Evolutionary conservation across 1,140 invertebrate genomes (phyloP).

Genomic region (Watersipora subatra): DNA sequence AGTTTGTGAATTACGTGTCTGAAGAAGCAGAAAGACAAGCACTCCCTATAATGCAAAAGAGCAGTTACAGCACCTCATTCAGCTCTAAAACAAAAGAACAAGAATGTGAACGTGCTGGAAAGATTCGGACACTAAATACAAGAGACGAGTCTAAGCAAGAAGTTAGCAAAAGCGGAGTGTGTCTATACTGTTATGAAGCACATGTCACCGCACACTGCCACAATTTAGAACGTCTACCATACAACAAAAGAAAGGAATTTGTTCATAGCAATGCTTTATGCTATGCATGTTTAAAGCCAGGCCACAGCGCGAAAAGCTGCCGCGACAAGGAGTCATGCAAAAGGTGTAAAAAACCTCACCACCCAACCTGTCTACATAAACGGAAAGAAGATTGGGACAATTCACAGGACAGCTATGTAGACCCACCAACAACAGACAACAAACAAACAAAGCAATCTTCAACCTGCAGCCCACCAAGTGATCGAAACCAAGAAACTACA

Average conservation of each 20-base stretch:
- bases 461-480: too few species aligned
- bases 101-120: background rate
- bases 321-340: too few species aligned
- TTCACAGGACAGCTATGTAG: too few species aligned
- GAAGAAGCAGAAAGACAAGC: background rate
- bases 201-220: background rate
- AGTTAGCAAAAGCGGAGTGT: too few species aligned
- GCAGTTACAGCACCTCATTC: background rate
- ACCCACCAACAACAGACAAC: too few species aligned
- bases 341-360: too few species aligned
- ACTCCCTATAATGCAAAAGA: background rate
- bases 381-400: too few species aligned
- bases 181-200: background rate
- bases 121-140: background rate
- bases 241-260: background rate
- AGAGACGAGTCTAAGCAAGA: background rate
- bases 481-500: too few species aligned
- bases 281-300: background rate
- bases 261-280: background rate
- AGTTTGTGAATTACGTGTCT: background rate
- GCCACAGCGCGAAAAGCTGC: too few species aligned
- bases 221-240: background rate
- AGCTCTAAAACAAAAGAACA: background rate
- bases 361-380: too few species aligned
- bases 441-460: too few species aligned